Conservation (phyloP, 2,797 vertebrate genomes). For the Mus spretus region DNA sequence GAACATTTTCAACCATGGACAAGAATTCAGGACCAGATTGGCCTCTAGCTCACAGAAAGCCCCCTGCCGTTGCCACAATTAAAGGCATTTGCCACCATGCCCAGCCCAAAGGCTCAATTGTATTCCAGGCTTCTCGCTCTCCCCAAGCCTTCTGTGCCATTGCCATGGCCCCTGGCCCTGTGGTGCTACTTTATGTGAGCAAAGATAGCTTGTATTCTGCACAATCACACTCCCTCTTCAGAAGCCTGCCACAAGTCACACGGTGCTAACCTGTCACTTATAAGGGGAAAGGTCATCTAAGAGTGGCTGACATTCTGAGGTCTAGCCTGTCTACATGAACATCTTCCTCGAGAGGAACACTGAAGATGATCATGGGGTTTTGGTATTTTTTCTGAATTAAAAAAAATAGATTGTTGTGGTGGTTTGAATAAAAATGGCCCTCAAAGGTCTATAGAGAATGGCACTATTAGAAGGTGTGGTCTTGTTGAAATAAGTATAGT, state of each 20-base stretch:
- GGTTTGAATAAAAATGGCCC: not conserved
- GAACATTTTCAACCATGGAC: not conserved
- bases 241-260: not conserved
- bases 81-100: not conserved
- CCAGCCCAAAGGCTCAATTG: not conserved
- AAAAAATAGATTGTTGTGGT: not conserved
- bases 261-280: not conserved
- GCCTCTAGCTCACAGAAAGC: not conserved
- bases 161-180: not conserved
- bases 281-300: not conserved
- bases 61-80: not conserved
- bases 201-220: constrained; percentile 8
- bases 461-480: not conserved
- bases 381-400: not conserved
- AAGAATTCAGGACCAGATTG: not conserved
- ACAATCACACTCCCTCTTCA: not conserved
- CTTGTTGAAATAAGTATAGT: not conserved
- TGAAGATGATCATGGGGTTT: not conserved
- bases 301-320: not conserved
- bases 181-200: not conserved
- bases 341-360: not conserved
- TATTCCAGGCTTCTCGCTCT: not conserved
- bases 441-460: not conserved
- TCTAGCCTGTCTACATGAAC: not conserved
- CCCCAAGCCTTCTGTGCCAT: not conserved